Evolutionary conservation across 2,113 vertebrate species (phyloP).

Genomic region (Phyllostomus discolor): DNA sequence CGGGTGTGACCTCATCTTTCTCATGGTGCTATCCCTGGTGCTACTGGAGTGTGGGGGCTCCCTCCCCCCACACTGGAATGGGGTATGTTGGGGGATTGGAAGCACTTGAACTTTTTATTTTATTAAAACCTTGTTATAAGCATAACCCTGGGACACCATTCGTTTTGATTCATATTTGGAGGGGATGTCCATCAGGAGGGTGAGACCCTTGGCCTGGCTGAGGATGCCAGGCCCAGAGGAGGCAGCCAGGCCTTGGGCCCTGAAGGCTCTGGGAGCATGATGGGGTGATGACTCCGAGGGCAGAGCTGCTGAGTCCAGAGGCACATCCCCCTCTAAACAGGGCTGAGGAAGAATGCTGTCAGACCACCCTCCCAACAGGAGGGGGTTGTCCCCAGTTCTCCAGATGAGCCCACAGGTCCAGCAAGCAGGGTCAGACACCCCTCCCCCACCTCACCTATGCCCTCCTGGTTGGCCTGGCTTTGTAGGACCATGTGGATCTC

Average conservation of each 20-base stretch:
- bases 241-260: neutral
- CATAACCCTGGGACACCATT: neutral
- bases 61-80: constrained; percentile 37
- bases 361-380: neutral
- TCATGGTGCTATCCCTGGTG: constrained; percentile 74
- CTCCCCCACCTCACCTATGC: neutral
- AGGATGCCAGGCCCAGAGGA: neutral
- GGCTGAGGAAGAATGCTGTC: neutral
- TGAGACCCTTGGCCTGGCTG: neutral
- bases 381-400: neutral
- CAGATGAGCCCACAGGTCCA: neutral
- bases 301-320: neutral
- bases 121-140: constrained; percentile 69
- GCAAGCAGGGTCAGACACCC: neutral
- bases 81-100: constrained; percentile 45
- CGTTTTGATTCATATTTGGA: neutral
- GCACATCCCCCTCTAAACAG: fast-evolving
- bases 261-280: neutral
- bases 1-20: constrained; percentile 57
- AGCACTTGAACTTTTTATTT: constrained; percentile 76
- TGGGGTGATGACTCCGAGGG: neutral
- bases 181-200: neutral
- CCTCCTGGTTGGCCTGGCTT: neutral
- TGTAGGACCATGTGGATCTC: neutral
- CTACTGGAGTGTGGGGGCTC: constrained; percentile 59